These are phyloP conservation scores for Drosophila aldrichi DNA, from an alignment of 2,888 invertebrate genomes.

Conservation along the genomic window DNA sequence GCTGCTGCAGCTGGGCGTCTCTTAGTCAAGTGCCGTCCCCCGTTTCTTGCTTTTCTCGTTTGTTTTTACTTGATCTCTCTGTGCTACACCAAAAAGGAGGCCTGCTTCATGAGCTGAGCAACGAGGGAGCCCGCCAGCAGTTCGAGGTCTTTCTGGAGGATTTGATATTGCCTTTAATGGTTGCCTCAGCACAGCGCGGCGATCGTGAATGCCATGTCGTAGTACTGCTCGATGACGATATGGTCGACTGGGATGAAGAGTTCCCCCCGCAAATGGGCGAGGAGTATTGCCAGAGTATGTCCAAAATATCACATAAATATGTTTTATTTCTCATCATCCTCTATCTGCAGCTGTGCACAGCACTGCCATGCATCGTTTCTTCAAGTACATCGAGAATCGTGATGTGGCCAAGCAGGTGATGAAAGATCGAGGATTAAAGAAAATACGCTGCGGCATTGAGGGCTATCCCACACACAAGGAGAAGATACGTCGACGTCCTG, in stretches of 20 bases:
- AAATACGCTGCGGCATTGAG: constrained; percentile 99
- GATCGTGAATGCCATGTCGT: constrained; percentile 99
- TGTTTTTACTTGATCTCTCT: constrained; percentile 37
- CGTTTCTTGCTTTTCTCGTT: constrained; percentile 32
- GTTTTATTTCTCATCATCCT: too few relatives aligned
- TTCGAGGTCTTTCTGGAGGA: constrained; percentile 98
- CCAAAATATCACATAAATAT: neutral
- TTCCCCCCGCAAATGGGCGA: constrained; percentile 99
- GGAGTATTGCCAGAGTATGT: constrained; percentile 97
- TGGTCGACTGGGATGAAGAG: constrained; percentile 99
- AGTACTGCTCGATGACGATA: constrained; percentile 97
- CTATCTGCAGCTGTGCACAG: constrained; percentile 92
- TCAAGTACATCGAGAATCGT: constrained; percentile 99
- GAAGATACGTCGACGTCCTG: constrained; percentile 97
- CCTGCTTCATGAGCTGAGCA: constrained; percentile 98
- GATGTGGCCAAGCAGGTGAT: constrained; percentile 99
- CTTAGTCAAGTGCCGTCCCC: constrained; percentile 71
- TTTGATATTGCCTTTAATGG: constrained; percentile 98
- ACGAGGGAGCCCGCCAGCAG: constrained; percentile 99
- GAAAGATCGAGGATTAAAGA: constrained; percentile 99
- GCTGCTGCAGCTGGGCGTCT: constrained; percentile 45
- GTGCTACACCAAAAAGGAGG: constrained; percentile 87
- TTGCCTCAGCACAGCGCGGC: constrained; percentile 95
- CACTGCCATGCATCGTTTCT: constrained; percentile 98
- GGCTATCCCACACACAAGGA: constrained; percentile 99